Base-by-base conservation (phyloP, 2,888 invertebrate genomes). In the Synergus itoensis region DNA sequence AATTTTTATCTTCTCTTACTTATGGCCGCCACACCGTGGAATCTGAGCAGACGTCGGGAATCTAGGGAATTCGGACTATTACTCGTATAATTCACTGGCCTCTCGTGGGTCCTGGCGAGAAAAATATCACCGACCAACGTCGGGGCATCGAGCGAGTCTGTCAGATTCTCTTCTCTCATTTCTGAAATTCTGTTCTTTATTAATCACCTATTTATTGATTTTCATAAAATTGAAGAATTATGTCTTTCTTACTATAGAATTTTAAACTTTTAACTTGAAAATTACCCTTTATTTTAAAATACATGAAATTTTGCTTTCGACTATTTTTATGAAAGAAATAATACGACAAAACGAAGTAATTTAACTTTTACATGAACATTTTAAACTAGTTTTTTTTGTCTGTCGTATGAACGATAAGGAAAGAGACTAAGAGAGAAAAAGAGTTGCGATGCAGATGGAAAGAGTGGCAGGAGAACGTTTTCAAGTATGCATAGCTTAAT, bases 401-500 rank as follows among this genome's bases (percentile, higher is more conserved):
- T 60, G 60, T 21, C 21, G 60, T 12, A 0, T 4, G 18, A 4
- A 21, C 4, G 21, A 16, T 14, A 36, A 53, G 45, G 36, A 48
- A 53, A 48, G 65, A 45, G 45, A 45, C 40, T 40, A n/a, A 16
- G 18, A 43, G 18, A 16, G 75, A 78, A 45, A 48, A 28, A 73
- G 41, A 53, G 45, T 11, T 48, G 18, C 43, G 16, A 40, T 57
- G 9, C 67, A 45, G 36, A 67, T 77, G 62, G 63, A 77, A 77
- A 83, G 81, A 81, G 84, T 86, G 83, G 84, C 75, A 77, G 76
- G 80, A 80, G 67, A 81, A 67, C 83, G 84, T 87, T 87, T 87
- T 89, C 86, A 88, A 87, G 86, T 87, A 88, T 89, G 87, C 88
- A 89, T 88, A 87, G 88, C 83, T 87, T 87, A 86, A 89, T 88